Evolutionary conservation across 2,797 vertebrate genomes (phyloP), one percentile per base, ranked within the genome.

Genomic region (Glyptemys insculpta): DNA sequence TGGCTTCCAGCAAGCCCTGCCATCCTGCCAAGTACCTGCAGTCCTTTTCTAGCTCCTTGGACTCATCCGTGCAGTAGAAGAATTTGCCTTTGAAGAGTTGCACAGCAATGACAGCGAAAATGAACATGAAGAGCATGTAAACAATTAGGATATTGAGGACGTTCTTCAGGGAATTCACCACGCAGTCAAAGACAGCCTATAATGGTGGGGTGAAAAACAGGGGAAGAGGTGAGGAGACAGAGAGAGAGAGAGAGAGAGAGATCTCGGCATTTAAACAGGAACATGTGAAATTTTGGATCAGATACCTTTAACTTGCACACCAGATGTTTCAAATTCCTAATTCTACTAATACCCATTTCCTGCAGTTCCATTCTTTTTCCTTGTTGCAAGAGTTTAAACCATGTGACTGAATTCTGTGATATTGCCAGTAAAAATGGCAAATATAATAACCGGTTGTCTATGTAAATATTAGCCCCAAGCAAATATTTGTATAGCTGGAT

Each of bases 51-150:
- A 99, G 98, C 83, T 99, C 98, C 97, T 99, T 99, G 19, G 99
- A 99, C 97, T 99, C 99, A 1, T 99, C 99, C 0, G 99, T 99
- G 98, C 99, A 99, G 98, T 99, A 99, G 98, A 99, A 99, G 95
- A 99, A 99, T 88, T 99, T 99, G 31, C 99, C 99, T 97, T 99
- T 99, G 98, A 99, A 99, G 92, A 99, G 99, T 97, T 99, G 99
- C 90, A 99, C 99, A 0, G 99, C 99, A 25, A 99, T 99, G 97
- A 99, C 99, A 0, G 99, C 99, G n/a, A 99, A 99, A 97, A 99
- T 99, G 98, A 99, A 99, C 99, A 99, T 99, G 98, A 99, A 99
- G 94, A 99, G 99, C 98, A 99, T 98, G 98, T 99, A 99, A 87
- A 99, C 99, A 0, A 99, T 99, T 92, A 99, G 98, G 98, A 99